Conservation (phyloP, 2,888 invertebrate genomes). For the Drosophila planitibia region DNA sequence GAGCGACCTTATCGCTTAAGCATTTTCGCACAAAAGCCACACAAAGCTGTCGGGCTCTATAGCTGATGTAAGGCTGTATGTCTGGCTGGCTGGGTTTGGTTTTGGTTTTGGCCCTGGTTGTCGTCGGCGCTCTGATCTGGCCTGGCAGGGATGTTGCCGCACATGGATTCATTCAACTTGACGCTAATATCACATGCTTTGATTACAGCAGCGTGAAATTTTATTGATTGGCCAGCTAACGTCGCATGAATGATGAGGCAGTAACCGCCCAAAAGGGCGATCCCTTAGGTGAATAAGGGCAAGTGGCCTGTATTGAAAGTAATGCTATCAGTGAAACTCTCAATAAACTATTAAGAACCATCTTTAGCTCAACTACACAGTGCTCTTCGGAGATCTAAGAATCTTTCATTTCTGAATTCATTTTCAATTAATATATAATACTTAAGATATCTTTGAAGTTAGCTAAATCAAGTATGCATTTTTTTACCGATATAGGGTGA, state of each 20-base stretch:
- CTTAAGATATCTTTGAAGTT: not conserved
- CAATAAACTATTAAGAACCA: not conserved
- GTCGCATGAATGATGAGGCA: conserved; percentile 63
- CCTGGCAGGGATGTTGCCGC: conserved; percentile 35
- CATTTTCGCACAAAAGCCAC: conserved; percentile 64
- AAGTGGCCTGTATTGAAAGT: conserved; percentile 15
- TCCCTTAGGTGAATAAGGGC: conserved; percentile 19
- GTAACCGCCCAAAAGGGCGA: conserved; percentile 25
- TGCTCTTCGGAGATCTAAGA: not conserved
- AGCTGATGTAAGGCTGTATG: conserved; percentile 17
- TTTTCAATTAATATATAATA: not conserved
- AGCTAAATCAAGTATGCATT: not conserved
- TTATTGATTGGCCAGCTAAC: conserved; percentile 83
- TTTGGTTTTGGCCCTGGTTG: conserved; percentile 36
- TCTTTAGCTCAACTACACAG: not conserved
- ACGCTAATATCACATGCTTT: conserved; percentile 83
- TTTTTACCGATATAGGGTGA: not conserved
- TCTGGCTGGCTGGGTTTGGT: conserved; percentile 27
- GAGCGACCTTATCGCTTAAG: conserved; percentile 69
- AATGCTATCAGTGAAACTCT: conserved; percentile 10
- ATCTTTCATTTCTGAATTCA: not conserved
- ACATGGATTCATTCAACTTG: conserved; percentile 80
- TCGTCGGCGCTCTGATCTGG: conserved; percentile 40
- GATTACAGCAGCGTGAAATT: conserved; percentile 84
- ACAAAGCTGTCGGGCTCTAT: conserved; percentile 30